Conservation (phyloP, 2,113 vertebrate genomes). For the Amphiprion ocellaris region DNA sequence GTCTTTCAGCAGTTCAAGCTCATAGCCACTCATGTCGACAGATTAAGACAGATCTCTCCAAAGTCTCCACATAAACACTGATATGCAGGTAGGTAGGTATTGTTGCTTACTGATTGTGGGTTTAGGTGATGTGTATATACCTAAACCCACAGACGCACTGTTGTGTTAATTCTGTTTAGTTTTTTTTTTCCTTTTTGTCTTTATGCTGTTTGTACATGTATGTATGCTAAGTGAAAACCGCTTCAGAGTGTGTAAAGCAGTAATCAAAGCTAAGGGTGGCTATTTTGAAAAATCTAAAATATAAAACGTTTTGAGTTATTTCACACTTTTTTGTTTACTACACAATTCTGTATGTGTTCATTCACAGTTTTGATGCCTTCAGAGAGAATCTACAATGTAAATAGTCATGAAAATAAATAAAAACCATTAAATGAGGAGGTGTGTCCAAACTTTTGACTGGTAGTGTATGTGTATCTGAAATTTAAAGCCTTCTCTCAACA, state of each 20-base stretch:
- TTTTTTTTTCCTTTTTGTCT: background rate
- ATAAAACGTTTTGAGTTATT: too few species aligned
- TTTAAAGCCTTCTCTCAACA: background rate
- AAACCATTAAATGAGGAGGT: too few species aligned
- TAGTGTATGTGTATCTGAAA: background rate
- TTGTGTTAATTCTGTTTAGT: background rate
- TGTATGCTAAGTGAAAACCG: background rate
- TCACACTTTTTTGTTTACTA: too few species aligned
- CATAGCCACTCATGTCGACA: background rate
- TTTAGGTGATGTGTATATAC: background rate
- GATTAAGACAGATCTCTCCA: conserved; percentile 1
- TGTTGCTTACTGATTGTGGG: background rate
- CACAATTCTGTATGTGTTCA: too few species aligned
- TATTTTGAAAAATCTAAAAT: too few species aligned
- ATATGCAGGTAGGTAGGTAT: background rate
- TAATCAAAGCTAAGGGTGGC: too few species aligned
- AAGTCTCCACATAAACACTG: conserved; percentile 24
- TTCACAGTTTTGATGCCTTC: too few species aligned
- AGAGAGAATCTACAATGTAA: too few species aligned
- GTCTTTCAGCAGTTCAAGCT: background rate
- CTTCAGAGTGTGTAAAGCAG: too few species aligned
- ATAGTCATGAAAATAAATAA: too few species aligned
- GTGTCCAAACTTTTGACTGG: too few species aligned
- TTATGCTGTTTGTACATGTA: background rate
- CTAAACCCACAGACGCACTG: too few species aligned